Base-by-base conservation (phyloP, 2,113 vertebrate genomes). In the Rhabdornis inornatus region DNA sequence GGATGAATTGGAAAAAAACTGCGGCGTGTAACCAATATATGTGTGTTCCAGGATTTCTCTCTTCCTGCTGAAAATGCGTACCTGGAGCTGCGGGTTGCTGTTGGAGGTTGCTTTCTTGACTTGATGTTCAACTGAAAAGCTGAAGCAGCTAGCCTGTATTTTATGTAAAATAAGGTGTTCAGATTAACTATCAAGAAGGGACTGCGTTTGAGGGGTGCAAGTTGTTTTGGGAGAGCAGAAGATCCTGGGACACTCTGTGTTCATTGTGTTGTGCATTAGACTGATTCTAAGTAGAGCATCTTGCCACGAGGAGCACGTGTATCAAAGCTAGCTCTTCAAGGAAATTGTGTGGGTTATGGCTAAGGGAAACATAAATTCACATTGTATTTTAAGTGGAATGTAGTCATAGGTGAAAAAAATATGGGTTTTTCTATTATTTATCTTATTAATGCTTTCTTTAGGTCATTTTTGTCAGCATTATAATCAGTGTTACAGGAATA, bases 51-150 rank as follows among this genome's bases (percentile, higher is more conserved):
- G 49, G 40, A 60, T 72, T 30, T 90, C 33, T 16, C 11, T 50
- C 25, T 85, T 85, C 30, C 69, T 53, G 66, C 53, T 65, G 53
- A 72, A n/a, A 4, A 3, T 17, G 16, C 0, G 0, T 84, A 4
- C 63, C 45, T 66, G 45, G 55, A 56, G 20, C 28, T 66, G 13
- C 85, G 47, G 44, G 18, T 42, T 85, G 20, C 52, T 87, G 23
- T 33, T 75, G 66, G 40, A 83, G 44, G 15, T 20, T 4, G 5
- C 35, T 61, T 84, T 65, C 64, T 60, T 87, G 55, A 45, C 11
- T 71, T 72, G 21, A 42, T 30, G 13, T 28, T 82, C 28, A 74
- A 22, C 56, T 40, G 24, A 68, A 71, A 80, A 88, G 35, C 52
- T 24, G 76, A 61, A 75, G 10, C 17, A 14, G 49, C 30, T 45